Evolutionary conservation across 1,140 invertebrate genomes (phyloP), one percentile per base, ranked within the genome.

Genomic region (Drosophila jambulina): DNA sequence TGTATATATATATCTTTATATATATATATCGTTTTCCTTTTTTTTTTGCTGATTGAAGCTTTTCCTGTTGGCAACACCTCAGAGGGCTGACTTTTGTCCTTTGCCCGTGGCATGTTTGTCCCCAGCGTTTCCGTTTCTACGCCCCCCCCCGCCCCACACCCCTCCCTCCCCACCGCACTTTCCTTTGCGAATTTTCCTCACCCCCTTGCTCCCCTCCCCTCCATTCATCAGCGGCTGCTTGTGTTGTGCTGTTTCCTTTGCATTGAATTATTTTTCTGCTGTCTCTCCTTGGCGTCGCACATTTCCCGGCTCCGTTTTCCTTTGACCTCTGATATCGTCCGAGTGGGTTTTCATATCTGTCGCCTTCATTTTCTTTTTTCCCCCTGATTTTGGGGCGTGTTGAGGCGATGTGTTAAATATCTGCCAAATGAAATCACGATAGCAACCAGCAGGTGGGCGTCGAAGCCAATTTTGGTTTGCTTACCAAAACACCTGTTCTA

Each of bases 51-150:
- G 84, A 87, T 87, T 88, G 67, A 70, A 84, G 85, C 76, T 87
- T 88, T 87, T 88, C 72, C 80, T 87, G 85, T 80, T 70, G 84
- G 72, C 84, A 88, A 87, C 83, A 87, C 83, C 83, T 87, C 84
- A 77, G 84, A 68, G 75, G 49, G 56, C 40, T 87, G 76, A 87
- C 83, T 80, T 80, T 88, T 88, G 83, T 88, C 83, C 83, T 87
- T 78, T 88, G 83, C 70, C 72, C 51, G 54, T 86, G 83, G 84
- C 84, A 80, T 80, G 83, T 88, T 88, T 88, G 83, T 86, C 80
- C 84, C 87, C 60, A 76, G 61, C 53, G 64, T 64, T 82, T 60
- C 59, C 75, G 75, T 49, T 59, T 78, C 51, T 10, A 62, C 57
- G 51, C 64, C 75, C 74, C 57, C 43, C 29, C 46, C 54, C 42